Evolutionary conservation across 2,113 vertebrate genomes (phyloP).

Genomic region (Hucho hucho): DNA sequence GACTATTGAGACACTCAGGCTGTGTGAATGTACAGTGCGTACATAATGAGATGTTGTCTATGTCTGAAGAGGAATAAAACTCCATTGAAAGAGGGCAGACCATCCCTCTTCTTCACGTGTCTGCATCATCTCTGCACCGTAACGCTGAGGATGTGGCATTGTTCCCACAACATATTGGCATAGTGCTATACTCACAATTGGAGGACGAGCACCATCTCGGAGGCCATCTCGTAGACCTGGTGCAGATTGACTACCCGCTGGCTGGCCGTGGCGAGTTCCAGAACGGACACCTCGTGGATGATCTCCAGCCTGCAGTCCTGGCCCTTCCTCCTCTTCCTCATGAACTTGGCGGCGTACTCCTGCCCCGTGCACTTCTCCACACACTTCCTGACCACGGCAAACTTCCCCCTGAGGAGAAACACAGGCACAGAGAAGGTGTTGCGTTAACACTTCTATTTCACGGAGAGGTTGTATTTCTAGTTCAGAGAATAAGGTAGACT

Average conservation of each 20-base stretch:
- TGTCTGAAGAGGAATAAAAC: too few species aligned
- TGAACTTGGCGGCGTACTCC: slow-evolving; percentile 77
- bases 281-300: slow-evolving; percentile 74
- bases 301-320: slow-evolving; percentile 74
- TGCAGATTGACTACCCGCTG: slow-evolving; percentile 69
- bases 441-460: background rate
- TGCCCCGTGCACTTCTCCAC: slow-evolving; percentile 69
- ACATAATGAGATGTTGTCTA: too few species aligned
- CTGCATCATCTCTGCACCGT: too few species aligned
- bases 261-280: slow-evolving; percentile 68
- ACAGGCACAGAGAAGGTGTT: background rate
- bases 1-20: too few species aligned
- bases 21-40: too few species aligned
- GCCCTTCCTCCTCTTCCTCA: slow-evolving; percentile 78
- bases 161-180: background rate
- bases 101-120: too few species aligned
- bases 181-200: slow-evolving; percentile 71
- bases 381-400: slow-evolving; percentile 77
- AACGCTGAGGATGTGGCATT: background rate
- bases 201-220: slow-evolving; percentile 78
- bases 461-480: too few species aligned
- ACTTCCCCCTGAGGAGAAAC: slow-evolving; percentile 68
- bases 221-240: slow-evolving; percentile 74
- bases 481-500: too few species aligned
- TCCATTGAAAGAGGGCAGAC: too few species aligned